phyloP scores from a whole-genome alignment of 2,113 vertebrate genomes.

The Calidris pygmaea region DNA sequence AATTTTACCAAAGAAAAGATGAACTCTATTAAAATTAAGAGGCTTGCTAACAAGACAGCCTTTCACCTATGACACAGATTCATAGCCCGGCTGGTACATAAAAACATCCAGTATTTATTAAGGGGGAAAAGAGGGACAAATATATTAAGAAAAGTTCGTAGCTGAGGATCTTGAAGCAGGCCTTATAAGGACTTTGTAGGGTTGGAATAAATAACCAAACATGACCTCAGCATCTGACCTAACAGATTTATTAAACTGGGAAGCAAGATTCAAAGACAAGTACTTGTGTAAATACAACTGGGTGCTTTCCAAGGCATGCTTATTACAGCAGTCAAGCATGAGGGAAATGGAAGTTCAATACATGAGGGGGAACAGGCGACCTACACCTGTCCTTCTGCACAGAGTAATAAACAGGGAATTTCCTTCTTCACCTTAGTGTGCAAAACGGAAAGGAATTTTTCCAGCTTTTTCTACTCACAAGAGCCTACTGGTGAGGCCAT shows the following conservation, averaged over 20 bases:
- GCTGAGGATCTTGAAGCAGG: neutral
- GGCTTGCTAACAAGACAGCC: neutral
- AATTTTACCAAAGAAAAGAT: neutral
- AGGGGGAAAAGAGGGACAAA: neutral
- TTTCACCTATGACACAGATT: neutral
- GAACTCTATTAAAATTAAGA: neutral
- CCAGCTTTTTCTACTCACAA: neutral
- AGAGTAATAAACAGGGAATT: neutral
- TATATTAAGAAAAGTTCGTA: neutral
- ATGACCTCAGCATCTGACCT: constrained; percentile 24
- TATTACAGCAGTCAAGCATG: neutral
- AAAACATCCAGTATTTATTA: neutral
- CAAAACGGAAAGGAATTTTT: neutral
- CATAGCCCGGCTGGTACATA: neutral
- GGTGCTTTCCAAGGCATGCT: neutral
- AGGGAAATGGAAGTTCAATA: neutral
- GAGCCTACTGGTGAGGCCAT: neutral
- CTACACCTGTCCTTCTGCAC: neutral
- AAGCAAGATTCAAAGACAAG: neutral
- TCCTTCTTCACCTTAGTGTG: neutral
- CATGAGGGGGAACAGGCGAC: neutral
- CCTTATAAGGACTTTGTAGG: neutral
- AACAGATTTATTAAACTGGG: neutral
- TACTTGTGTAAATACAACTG: neutral
- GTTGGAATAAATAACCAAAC: constrained; percentile 35